A percentile compares a stretch with the other conserved stretches of the same genome.
Conservation (phyloP, 2,113 vertebrate genomes). For the Eulacestoma nigropectus region DNA sequence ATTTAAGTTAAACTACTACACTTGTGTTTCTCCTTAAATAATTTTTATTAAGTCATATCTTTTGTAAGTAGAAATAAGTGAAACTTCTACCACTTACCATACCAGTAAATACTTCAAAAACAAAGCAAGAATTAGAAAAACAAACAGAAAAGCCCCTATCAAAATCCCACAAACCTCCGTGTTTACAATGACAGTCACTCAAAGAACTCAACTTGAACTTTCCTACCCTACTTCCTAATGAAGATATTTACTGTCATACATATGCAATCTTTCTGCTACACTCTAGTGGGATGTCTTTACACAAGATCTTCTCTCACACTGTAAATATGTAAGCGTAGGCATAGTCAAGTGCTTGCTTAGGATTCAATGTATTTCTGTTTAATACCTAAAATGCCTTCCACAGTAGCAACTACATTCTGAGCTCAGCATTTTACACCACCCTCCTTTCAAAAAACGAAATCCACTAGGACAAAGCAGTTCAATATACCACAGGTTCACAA, state of each 20-base stretch:
- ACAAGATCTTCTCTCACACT: neutral
- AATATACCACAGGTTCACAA: neutral
- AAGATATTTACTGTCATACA: neutral
- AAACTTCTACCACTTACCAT: neutral
- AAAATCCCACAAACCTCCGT: neutral
- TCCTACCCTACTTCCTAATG: neutral
- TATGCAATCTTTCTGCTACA: neutral
- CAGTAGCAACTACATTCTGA: neutral
- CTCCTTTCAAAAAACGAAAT: neutral
- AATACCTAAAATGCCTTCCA: neutral
- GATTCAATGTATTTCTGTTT: neutral
- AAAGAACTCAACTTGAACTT: neutral
- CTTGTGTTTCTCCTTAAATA: neutral
- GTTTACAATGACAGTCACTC: neutral
- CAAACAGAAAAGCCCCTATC: accelerated
- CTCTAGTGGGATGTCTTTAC: neutral
- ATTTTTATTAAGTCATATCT: neutral
- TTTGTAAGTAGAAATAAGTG: neutral
- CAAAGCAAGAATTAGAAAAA: neutral
- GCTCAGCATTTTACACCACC: neutral
- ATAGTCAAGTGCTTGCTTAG: neutral
- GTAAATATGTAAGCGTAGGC: neutral
- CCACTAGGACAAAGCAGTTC: neutral
- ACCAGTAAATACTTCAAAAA: neutral
- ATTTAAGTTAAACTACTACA: neutral